Evolutionary conservation across 2,113 vertebrate species (phyloP).

Genomic region (Eurystomus gularis): DNA sequence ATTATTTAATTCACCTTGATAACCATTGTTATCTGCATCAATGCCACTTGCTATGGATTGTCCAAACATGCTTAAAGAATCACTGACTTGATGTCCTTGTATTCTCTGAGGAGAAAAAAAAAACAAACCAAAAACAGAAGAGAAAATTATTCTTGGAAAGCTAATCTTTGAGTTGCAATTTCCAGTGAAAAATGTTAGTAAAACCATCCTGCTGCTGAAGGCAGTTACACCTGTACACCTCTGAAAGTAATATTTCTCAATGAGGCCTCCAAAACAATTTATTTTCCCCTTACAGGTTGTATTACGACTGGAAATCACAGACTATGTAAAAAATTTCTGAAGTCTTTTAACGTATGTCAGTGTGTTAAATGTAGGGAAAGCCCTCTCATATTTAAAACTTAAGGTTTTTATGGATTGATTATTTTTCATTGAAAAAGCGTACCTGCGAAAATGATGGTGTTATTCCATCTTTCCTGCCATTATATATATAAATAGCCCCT

Average conservation of each 20-base stretch:
- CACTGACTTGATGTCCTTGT: conserved; percentile 73
- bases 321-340: neutral
- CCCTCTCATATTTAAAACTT: neutral
- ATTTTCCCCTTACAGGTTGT: neutral
- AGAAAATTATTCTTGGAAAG: neutral
- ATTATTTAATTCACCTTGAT: conserved; percentile 76
- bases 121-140: neutral
- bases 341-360: neutral
- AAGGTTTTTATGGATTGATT: neutral
- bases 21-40: conserved; percentile 86
- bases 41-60: conserved; percentile 85
- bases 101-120: conserved; percentile 77
- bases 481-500: conserved; percentile 88
- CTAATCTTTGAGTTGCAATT: neutral
- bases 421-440: neutral
- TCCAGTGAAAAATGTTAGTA: neutral
- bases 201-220: neutral
- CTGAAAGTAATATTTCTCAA: neutral
- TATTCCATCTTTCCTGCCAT: conserved; percentile 82
- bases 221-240: neutral
- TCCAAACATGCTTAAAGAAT: conserved; percentile 83
- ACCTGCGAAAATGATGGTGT: conserved; percentile 81
- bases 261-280: neutral
- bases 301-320: neutral
- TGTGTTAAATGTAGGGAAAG: neutral